Conservation (phyloP, 2,888 invertebrate species). For the Panopea generosa region DNA sequence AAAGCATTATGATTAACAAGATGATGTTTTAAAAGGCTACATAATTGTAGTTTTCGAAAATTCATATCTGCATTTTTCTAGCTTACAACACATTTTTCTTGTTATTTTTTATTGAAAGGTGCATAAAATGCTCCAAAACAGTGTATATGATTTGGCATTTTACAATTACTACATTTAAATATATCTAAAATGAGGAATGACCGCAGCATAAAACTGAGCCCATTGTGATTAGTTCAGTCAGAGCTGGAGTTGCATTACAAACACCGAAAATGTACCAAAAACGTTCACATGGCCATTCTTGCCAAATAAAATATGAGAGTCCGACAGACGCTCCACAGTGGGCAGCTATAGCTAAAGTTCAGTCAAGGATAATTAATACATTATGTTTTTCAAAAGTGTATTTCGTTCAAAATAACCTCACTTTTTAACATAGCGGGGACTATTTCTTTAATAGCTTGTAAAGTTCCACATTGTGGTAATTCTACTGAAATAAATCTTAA, state of each 20-base stretch:
- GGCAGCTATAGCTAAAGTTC: conserved; percentile 87
- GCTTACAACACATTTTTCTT: no score
- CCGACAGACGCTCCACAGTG: conserved; percentile 89
- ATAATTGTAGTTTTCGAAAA: no score
- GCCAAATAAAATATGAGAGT: conserved; percentile 89
- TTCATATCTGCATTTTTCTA: no score
- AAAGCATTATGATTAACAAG: no score
- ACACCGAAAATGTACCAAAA: conserved; percentile 90
- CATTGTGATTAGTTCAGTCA: conserved; percentile 79
- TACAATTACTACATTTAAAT: no score
- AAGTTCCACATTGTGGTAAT: no score
- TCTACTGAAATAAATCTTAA: no score
- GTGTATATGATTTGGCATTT: no score
- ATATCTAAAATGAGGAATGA: conserved; percentile 46
- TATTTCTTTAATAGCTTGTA: no score
- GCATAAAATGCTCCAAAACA: no score
- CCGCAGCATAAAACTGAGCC: conserved; percentile 73
- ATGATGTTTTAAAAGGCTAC: no score
- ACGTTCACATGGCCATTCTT: conserved; percentile 90
- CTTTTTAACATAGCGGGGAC: neutral
- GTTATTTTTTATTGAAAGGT: no score
- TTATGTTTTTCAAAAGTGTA: neutral
- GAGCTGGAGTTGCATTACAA: conserved; percentile 78
- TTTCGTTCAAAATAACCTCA: neutral
- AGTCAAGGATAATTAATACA: conserved; percentile 65